Base-by-base conservation (phyloP, 2,797 vertebrate genomes). In the Anguilla obscura region DNA sequence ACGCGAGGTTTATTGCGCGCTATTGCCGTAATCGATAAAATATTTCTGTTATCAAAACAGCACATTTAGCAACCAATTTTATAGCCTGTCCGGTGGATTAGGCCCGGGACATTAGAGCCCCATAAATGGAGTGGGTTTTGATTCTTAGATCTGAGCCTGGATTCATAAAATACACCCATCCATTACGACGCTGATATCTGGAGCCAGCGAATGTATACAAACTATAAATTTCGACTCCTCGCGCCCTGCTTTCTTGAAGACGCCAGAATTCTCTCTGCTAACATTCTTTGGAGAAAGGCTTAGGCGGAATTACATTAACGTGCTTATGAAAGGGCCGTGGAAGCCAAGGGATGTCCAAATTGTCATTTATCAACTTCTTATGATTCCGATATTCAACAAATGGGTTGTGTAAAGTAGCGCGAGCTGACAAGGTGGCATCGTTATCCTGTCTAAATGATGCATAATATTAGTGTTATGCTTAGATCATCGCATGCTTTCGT, bases 121-220 rank as follows among this genome's bases (percentile, higher is more conserved):
- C 95, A 93, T 96, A 96, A 96, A 96, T 91, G 96, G 96, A 93
- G 89, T 90, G 94, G 91, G 90, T 93, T 96, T 92, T 94, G 93
- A 93, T 90, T 92, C 92, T 89, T 86, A 87, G 71, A 92, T 93
- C 92, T 87, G 84, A 88, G 94, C 91, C 94, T 94, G 93, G 93
- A 93, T 95, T 92, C 93, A 92, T 95, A 95, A 96, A 96, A 95
- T 95, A 96, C 88, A 93, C 92, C 94, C 93, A 94, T 96, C 95
- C 94, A 94, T 94, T 96, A 95, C 93, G 88, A 85, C 89, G 91
- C 95, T 94, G 94, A 95, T 95, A 96, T 97, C 96, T 98, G 97
- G 97, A 98, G 98, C 97, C 97, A 96, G 96, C 89, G 91, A 96
- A 96, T 94, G 95, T 98, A 98, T 89, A 99, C 98, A 98, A 96